Base-by-base conservation (phyloP, 1,140 invertebrate species). In the Brachionus plicatilis region DNA sequence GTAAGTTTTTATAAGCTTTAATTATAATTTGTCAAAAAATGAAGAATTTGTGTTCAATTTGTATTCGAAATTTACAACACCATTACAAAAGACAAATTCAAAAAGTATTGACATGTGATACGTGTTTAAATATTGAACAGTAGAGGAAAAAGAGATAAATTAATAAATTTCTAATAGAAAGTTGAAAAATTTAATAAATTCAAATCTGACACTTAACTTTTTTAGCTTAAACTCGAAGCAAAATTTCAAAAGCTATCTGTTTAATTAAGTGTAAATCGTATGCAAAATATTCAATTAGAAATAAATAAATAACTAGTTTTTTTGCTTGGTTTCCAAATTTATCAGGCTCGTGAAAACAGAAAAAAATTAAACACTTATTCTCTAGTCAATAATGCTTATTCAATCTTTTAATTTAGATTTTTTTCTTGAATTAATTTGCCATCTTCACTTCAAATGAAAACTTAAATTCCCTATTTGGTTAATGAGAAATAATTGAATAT, bases 401-500 rank as follows among this genome's bases (percentile, higher is more conserved):
- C 72, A 76, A 76, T 76, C 72, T 76, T 76, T 47, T 76, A 76
- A 76, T 76, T 76, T 76, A 50, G 27, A 76, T 47, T 50, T 53
- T 76, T 76, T 76, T 75, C 41, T 76, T 76, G 68, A 72, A 72
- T 76, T 76, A 76, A 76, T 76, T 76, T 76, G 27, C 17, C 27
- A 50, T 50, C 29, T 41, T 43, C 33, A 72, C 68, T 72, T 43
- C 11, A 47, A 47, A 12, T 20, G 68, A 72, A 72, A 43, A 72
- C 7, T 41, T 14, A 37, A 70, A 43, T 43, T 43, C 29, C 29
- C 68, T 41, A 72, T 72, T 43, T 43, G 43, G 8, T 24, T 50
- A 76, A 76, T 76, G 47, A 50, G 45, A 76, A 76, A 76, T 76
- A 76, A 76, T 76, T 76, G 72, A 76, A 76, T 76, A 76, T 76